Conservation (phyloP, 2,797 vertebrate genomes). For the Staurois parvus region DNA sequence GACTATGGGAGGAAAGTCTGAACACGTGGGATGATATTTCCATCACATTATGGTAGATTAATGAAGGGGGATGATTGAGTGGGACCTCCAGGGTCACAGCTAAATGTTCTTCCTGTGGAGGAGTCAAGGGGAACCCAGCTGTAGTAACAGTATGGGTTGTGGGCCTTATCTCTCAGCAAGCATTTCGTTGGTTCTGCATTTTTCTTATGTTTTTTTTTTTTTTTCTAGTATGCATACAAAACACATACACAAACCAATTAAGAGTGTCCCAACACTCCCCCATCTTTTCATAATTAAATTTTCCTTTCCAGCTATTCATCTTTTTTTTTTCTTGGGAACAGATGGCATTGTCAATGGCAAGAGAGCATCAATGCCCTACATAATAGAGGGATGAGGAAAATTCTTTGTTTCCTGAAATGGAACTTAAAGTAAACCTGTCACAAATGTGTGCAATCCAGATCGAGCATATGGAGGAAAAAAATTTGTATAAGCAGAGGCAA, state of each 20-base stretch:
- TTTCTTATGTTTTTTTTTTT: background rate
- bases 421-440: background rate
- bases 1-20: slow-evolving; percentile 61
- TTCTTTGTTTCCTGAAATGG: background rate
- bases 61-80: slow-evolving; percentile 46
- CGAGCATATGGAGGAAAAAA: background rate
- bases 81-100: slow-evolving; percentile 25
- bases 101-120: background rate
- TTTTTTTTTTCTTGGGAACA: background rate
- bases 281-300: background rate
- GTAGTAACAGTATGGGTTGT: background rate
- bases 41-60: slow-evolving; percentile 30
- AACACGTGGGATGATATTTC: slow-evolving; percentile 4
- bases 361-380: background rate
- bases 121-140: slow-evolving; percentile 42
- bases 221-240: background rate
- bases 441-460: background rate
- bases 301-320: background rate
- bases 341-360: background rate
- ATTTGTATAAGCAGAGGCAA: background rate
- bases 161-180: slow-evolving; percentile 6
- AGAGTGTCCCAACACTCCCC: slow-evolving; percentile 8
- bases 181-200: slow-evolving; percentile 10
- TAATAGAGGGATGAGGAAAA: background rate
- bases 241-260: slow-evolving; percentile 12